Conservation (phyloP, 2,797 vertebrate species). For the Oryzias dopingdopingensis region DNA sequence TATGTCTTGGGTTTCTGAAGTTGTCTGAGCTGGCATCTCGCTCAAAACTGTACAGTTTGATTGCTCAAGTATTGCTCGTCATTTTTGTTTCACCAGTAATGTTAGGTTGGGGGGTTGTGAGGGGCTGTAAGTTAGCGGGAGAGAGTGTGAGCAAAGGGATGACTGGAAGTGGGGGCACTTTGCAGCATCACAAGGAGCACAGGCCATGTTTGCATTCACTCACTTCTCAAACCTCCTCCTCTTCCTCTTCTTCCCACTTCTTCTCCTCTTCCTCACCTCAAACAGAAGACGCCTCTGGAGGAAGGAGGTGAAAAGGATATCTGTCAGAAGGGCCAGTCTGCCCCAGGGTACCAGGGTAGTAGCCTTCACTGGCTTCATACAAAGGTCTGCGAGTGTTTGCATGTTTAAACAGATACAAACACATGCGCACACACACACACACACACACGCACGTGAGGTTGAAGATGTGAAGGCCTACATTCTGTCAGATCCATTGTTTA, state of each 20-base stretch:
- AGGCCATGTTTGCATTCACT: constrained; percentile 62
- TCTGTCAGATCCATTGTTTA: constrained; percentile 82
- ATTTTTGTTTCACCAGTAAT: too few relatives aligned
- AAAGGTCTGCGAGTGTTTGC: constrained; percentile 23
- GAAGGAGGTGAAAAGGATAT: constrained; percentile 57
- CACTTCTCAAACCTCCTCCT: constrained; percentile 36
- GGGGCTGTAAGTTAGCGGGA: too few relatives aligned
- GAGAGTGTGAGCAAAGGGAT: too few relatives aligned
- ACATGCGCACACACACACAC: constrained; percentile 18
- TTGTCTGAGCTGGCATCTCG: too few relatives aligned
- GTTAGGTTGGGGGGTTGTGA: too few relatives aligned
- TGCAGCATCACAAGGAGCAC: constrained; percentile 29
- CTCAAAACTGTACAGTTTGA: too few relatives aligned
- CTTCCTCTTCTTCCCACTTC: constrained; percentile 30
- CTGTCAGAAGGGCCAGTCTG: constrained; percentile 57
- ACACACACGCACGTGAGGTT: constrained; percentile 14
- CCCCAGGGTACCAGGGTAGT: constrained; percentile 33
- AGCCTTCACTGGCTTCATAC: constrained; percentile 48
- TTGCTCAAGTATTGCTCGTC: too few relatives aligned
- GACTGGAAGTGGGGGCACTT: constrained; percentile 13
- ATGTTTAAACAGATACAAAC: constrained; percentile 9
- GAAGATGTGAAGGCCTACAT: constrained; percentile 69
- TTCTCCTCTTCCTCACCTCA: constrained; percentile 55
- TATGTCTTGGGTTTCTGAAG: too few relatives aligned
- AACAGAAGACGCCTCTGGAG: constrained; percentile 58